Conservation (phyloP, 1,140 invertebrate genomes). For the Procambarus virginalis region DNA sequence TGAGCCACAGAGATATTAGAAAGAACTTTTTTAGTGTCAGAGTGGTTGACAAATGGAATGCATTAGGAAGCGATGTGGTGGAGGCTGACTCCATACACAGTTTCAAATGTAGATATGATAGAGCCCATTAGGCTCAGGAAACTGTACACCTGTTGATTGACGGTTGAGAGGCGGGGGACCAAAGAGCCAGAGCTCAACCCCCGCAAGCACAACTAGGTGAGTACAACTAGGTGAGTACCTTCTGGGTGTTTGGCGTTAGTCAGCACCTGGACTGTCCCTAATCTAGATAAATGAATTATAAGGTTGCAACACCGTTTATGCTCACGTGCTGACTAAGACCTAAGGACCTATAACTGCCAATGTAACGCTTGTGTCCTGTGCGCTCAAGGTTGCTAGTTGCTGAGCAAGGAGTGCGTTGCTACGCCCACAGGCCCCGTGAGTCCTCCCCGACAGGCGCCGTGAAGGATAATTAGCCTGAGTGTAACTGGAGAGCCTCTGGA, state of each 20-base stretch:
- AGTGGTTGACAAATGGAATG: too few species aligned
- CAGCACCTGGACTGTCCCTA: not conserved
- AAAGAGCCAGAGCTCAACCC: too few species aligned
- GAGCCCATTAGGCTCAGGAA: too few species aligned
- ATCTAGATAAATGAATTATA: not conserved
- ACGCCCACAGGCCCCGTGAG: not conserved
- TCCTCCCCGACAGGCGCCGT: not conserved
- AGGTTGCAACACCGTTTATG: not conserved
- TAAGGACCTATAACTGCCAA: not conserved
- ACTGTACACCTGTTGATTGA: too few species aligned
- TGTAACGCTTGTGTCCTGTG: not conserved
- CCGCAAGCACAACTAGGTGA: too few species aligned
- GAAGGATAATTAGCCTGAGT: not conserved
- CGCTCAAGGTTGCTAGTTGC: not conserved
- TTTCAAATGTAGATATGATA: too few species aligned
- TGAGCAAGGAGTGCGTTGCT: not conserved
- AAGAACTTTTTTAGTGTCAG: too few species aligned
- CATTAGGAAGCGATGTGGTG: too few species aligned
- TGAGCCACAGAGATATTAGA: too few species aligned
- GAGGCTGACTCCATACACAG: too few species aligned
- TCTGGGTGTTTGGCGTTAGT: not conserved
- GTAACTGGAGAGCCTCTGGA: not conserved
- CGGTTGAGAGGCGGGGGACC: too few species aligned
- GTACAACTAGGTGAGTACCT: too few species aligned
- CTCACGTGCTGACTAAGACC: not conserved